Conservation (phyloP, 2,888 invertebrate genomes). For the Zelleria hepariella region DNA sequence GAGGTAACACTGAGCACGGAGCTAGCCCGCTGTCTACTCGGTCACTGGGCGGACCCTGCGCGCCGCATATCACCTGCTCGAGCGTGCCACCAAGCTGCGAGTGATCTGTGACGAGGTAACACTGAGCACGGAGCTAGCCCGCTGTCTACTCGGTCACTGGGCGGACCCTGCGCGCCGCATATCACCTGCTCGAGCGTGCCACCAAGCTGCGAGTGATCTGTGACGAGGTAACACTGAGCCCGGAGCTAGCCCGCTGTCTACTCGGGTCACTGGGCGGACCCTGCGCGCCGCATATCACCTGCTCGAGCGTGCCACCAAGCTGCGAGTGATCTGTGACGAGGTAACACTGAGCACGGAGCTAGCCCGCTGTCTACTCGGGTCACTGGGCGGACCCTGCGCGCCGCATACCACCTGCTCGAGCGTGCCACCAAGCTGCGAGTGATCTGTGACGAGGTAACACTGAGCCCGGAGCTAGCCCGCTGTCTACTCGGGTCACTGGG, state of each 20-base stretch:
- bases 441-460: slow-evolving; percentile 52
- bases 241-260: no score
- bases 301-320: slow-evolving; percentile 82
- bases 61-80: slow-evolving; percentile 83
- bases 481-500: no score
- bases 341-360: slow-evolving; percentile 40
- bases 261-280: no score
- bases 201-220: slow-evolving; percentile 82
- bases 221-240: slow-evolving; percentile 72
- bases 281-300: slow-evolving; percentile 83
- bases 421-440: slow-evolving; percentile 83
- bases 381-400: slow-evolving; percentile 75
- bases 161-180: slow-evolving; percentile 69
- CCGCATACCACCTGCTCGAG: slow-evolving; percentile 84
- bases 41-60: no score
- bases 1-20: slow-evolving; percentile 72
- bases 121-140: no score
- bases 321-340: slow-evolving; percentile 82
- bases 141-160: background rate
- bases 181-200: slow-evolving; percentile 82
- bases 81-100: slow-evolving; percentile 81
- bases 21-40: no score
- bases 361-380: no score
- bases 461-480: no score
- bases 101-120: slow-evolving; percentile 80